Conservation (phyloP, 2,113 vertebrate species). For the Corydoras sp. region DNA sequence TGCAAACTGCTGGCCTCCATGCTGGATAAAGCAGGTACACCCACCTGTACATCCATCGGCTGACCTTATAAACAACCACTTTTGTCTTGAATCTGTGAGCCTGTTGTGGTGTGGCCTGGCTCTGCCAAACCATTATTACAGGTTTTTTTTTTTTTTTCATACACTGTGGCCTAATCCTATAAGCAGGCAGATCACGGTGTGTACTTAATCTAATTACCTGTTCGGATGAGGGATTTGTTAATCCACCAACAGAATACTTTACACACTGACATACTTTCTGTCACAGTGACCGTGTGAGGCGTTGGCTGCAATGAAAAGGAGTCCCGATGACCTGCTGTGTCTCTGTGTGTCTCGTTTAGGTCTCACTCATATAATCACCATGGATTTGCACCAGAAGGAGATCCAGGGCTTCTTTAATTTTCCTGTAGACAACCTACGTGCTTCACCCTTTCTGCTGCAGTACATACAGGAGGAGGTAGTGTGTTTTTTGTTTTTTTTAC, state of each 20-base stretch:
- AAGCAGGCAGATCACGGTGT: background rate
- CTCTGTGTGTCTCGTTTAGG: slow-evolving; percentile 58
- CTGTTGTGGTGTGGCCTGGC: background rate
- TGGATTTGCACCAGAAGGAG: slow-evolving; percentile 98
- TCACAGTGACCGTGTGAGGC: too few species aligned
- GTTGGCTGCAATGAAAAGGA: too few species aligned
- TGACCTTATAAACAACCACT: background rate
- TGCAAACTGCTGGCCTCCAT: slow-evolving; percentile 95
- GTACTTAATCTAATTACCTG: background rate
- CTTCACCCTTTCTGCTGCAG: slow-evolving; percentile 95
- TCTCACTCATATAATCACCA: slow-evolving; percentile 95
- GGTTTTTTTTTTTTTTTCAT: background rate
- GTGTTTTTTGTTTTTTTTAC: background rate
- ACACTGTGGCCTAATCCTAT: background rate
- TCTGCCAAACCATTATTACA: background rate
- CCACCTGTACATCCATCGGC: background rate
- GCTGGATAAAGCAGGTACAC: slow-evolving; percentile 87
- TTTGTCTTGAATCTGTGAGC: background rate
- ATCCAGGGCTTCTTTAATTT: slow-evolving; percentile 98
- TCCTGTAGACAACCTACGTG: slow-evolving; percentile 94
- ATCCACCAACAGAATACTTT: too few species aligned
- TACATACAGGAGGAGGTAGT: slow-evolving; percentile 97
- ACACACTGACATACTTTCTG: too few species aligned
- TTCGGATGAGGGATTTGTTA: too few species aligned
- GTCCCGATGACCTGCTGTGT: too few species aligned